A percentile compares a stretch with the other conserved stretches of the same genome.
Conservation (phyloP, 2,797 vertebrate species). For the Xerus rutilus region DNA sequence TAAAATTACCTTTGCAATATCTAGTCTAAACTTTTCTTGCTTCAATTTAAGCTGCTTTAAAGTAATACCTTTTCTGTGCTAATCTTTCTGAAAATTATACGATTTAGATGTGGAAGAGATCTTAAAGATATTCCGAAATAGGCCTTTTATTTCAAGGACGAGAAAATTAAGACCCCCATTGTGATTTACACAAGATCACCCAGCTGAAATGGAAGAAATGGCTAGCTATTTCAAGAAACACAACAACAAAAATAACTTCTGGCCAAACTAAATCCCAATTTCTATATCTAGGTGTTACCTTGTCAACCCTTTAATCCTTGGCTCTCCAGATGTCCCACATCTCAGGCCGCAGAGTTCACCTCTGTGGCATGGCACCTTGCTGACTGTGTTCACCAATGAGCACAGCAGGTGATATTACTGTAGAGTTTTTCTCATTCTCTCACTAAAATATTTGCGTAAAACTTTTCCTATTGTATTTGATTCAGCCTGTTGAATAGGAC, state of each 20-base stretch:
- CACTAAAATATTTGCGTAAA: not conserved
- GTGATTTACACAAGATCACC: not conserved
- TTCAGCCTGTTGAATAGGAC: not conserved
- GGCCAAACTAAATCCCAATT: not conserved
- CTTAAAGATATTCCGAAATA: not conserved
- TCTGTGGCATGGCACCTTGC: not conserved
- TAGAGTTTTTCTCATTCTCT: not conserved
- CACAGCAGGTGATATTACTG: not conserved
- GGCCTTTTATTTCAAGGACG: not conserved
- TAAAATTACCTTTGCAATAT: not conserved
- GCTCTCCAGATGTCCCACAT: not conserved
- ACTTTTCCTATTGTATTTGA: not conserved
- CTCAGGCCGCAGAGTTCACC: not conserved
- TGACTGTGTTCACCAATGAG: accelerated
- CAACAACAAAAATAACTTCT: not conserved
- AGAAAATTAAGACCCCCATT: not conserved
- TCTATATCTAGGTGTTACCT: not conserved
- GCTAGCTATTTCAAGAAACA: not conserved
- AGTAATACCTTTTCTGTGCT: not conserved
- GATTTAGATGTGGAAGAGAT: not conserved
- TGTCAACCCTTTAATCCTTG: slow-evolving; percentile 18
- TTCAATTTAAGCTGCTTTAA: slow-evolving; percentile 43
- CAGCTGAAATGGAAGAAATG: not conserved
- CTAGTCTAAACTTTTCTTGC: not conserved
- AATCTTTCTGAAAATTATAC: not conserved